Base-by-base conservation (phyloP, 92 coral and sea anemone genomes). In the Scolanthus callimorphus region DNA sequence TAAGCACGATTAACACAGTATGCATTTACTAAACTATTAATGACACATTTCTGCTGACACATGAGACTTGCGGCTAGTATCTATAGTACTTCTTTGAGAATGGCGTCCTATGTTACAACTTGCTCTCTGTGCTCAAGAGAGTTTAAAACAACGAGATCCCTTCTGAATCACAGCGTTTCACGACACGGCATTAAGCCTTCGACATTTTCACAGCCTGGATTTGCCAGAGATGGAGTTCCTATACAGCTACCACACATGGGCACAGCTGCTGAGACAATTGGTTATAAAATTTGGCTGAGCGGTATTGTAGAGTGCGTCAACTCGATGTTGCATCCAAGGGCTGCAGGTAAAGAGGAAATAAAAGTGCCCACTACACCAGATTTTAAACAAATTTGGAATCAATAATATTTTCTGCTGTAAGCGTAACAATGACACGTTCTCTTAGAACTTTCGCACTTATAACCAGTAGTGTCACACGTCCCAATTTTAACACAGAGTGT, bases 231-330 rank as follows among this genome's bases (percentile, higher is more conserved):
- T 34, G 43, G 43, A 15, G 15, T 34, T 34, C 6, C 43, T 34
- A 6, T 34, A 15, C 9, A 34, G 43, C 43, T 34, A 15, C 43
- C 43, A 34, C 6, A 34, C 43, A 6, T 15, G 9, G 43, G 43
- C 15, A 15, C 6, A 34, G 43, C 43, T 6, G 43, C 6, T 6
- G 43, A 34, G 15, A 34, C 43, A 34, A 50, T 29, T 38, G 55
- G 46, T 3, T 66, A 25, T 28, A 29, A 57, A 45, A 11, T 27
- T 13, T 68, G 75, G 75, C 12, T 57, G 23, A 31, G 29, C 27
- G 75, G 75, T 8, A 24, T 57, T 0, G 55, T 49, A 26, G 75
- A 68, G 25, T 46, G 75, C 28, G 51, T 68, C 51, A 68, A 68
- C 27, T 68, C 75, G 1, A 26, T 31, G 15, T 30, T 68, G 0